A percentile compares a stretch with the other conserved stretches of the same genome.
Evolutionary conservation across 1,140 invertebrate species (phyloP).

Genomic region (Macrosteles quadrilineatus): DNA sequence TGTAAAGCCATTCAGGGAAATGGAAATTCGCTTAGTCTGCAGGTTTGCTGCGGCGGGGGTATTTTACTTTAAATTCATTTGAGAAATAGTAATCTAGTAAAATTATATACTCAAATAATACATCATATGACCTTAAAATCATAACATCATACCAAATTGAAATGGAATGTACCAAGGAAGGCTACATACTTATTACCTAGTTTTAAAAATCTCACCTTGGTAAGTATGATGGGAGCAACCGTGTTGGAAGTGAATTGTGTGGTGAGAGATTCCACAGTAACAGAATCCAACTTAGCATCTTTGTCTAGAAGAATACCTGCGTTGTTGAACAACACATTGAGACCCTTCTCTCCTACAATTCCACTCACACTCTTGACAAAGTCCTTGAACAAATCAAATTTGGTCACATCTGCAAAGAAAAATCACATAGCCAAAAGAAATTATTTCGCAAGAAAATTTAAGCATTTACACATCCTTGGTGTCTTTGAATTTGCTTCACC

Average conservation of each 20-base stretch:
- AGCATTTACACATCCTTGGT: background rate
- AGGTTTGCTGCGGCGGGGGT: too few relatives aligned
- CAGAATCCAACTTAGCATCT: constrained; percentile 66
- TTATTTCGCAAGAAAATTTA: background rate
- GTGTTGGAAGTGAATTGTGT: constrained; percentile 74
- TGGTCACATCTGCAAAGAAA: constrained; percentile 63
- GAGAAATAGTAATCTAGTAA: too few relatives aligned
- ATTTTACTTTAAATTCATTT: too few relatives aligned
- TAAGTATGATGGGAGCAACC: constrained; percentile 77
- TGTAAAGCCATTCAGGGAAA: too few relatives aligned
- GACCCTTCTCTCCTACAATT: constrained; percentile 64
- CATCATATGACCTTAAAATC: too few relatives aligned
- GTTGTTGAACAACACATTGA: constrained; percentile 86
- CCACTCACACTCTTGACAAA: constrained; percentile 59
- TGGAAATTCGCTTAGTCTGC: too few relatives aligned
- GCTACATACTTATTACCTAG: too few relatives aligned
- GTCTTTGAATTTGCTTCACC: background rate
- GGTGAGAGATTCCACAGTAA: constrained; percentile 68
- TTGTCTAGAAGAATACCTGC: constrained; percentile 70
- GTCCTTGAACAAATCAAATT: constrained; percentile 61
- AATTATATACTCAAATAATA: too few relatives aligned
- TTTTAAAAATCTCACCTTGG: too few relatives aligned
- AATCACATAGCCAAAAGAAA: background rate
- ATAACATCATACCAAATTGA: too few relatives aligned
- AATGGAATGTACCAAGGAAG: too few relatives aligned